Conservation (phyloP, 1,140 invertebrate genomes). For the Druon quercuslanigerum region DNA sequence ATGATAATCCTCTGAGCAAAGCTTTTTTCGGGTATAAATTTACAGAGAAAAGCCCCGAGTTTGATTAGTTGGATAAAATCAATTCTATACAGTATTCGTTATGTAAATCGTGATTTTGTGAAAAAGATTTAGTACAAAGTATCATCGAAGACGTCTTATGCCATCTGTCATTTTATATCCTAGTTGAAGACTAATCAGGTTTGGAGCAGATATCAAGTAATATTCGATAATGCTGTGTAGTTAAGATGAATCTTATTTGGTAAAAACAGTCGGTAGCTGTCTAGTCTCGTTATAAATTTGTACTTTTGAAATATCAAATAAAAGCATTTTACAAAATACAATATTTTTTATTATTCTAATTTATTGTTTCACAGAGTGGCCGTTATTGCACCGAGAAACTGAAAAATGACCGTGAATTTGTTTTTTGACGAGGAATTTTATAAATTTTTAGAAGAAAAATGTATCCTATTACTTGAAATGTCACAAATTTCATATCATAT, state of each 20-base stretch:
- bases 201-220: conserved; percentile 22
- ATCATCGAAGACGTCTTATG: conserved; percentile 38
- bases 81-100: conserved; percentile 20
- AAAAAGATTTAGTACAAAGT: conserved; percentile 42
- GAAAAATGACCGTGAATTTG: too few species aligned
- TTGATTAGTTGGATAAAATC: conserved; percentile 20
- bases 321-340: conserved; percentile 51
- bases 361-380: too few species aligned
- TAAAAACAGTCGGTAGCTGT: conserved; percentile 63
- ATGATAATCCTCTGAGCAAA: neutral
- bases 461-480: too few species aligned
- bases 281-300: conserved; percentile 68
- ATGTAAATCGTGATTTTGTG: conserved; percentile 13
- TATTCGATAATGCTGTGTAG: conserved; percentile 40
- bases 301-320: conserved; percentile 67
- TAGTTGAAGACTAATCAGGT: conserved; percentile 27
- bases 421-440: too few species aligned
- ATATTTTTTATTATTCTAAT: neutral
- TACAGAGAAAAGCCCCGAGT: neutral
- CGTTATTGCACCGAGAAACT: too few species aligned
- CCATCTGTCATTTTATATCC: conserved; percentile 2
- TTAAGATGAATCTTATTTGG: conserved; percentile 54
- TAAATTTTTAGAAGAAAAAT: too few species aligned
- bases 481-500: too few species aligned
- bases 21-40: conserved; percentile 12